A percentile compares a stretch with the other conserved stretches of the same genome.
Conservation (phyloP, 2,888 invertebrate species). For the Scelioninae gen. 1 region DNA sequence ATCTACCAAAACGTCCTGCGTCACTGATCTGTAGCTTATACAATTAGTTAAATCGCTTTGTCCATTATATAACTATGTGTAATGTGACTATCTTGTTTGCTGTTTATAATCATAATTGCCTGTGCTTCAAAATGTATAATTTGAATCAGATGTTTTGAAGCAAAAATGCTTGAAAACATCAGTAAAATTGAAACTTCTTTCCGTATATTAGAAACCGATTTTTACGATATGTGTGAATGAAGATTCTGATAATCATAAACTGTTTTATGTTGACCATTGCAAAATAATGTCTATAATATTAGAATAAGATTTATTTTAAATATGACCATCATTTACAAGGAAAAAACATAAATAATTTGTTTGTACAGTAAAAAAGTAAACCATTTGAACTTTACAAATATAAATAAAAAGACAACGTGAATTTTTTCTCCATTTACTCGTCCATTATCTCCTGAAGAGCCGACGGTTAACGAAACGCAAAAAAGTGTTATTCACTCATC, state of each 20-base stretch:
- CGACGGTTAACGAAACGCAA: constrained; percentile 10
- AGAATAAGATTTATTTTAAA: constrained; percentile 41
- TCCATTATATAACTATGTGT: constrained; percentile 23
- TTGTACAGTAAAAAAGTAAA: constrained; percentile 53
- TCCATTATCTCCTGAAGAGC: no score
- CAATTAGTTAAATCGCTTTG: constrained; percentile 27
- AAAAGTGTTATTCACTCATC: constrained; percentile 10
- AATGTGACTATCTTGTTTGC: constrained; percentile 28
- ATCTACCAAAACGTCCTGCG: constrained; percentile 44
- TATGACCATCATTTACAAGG: constrained; percentile 40
- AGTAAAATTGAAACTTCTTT: neutral
- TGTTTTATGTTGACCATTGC: no score
- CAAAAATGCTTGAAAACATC: constrained; percentile 2
- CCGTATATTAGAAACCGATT: neutral
- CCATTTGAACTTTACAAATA: constrained; percentile 28
- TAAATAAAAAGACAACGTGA: constrained; percentile 26
- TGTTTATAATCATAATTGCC: no score
- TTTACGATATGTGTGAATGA: neutral
- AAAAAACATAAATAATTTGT: constrained; percentile 39
- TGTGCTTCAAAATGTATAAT: no score
- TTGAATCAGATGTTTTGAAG: no score
- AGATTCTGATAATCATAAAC: neutral
- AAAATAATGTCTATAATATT: neutral
- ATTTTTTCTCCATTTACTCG: no score
- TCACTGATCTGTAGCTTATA: constrained; percentile 42